Evolutionary conservation across 2,888 invertebrate species (phyloP).

Genomic region (Lasiommata megera): DNA sequence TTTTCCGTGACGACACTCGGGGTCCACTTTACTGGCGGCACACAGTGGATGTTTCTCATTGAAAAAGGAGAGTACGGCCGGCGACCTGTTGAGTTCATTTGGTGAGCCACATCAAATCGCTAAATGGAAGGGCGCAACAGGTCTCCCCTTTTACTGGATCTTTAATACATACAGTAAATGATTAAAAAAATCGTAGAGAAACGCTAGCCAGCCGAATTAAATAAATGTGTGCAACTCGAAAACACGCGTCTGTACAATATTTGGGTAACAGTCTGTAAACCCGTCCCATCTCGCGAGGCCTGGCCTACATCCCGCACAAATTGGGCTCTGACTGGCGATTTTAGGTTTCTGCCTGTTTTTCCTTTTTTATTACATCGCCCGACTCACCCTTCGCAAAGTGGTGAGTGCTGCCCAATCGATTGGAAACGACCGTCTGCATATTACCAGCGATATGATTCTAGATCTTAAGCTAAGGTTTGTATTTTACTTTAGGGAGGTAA

Average conservation of each 20-base stretch:
- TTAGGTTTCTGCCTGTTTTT: conserved; percentile 7
- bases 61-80: too few relatives aligned
- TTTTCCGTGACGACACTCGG: too few relatives aligned
- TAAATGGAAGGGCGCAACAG: too few relatives aligned
- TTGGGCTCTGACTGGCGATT: conserved; percentile 11
- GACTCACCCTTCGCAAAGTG: neutral
- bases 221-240: neutral
- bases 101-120: too few relatives aligned
- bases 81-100: too few relatives aligned
- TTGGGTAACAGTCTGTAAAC: conserved; percentile 18
- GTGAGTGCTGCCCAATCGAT: neutral
- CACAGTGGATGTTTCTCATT: too few relatives aligned
- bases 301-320: conserved; percentile 1
- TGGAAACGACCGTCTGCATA: conserved; percentile 2
- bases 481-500: too few relatives aligned
- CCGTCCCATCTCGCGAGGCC: conserved; percentile 6
- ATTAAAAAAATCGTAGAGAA: too few relatives aligned
- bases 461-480: too few relatives aligned
- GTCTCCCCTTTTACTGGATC: too few relatives aligned
- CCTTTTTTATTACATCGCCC: conserved; percentile 7
- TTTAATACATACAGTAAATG: too few relatives aligned
- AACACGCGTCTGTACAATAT: conserved; percentile 14
- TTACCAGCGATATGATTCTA: neutral
- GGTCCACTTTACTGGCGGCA: too few relatives aligned
- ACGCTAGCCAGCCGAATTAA: neutral